phyloP scores from a whole-genome alignment of 2,113 vertebrate genomes.

The Saccopteryx leptura region DNA sequence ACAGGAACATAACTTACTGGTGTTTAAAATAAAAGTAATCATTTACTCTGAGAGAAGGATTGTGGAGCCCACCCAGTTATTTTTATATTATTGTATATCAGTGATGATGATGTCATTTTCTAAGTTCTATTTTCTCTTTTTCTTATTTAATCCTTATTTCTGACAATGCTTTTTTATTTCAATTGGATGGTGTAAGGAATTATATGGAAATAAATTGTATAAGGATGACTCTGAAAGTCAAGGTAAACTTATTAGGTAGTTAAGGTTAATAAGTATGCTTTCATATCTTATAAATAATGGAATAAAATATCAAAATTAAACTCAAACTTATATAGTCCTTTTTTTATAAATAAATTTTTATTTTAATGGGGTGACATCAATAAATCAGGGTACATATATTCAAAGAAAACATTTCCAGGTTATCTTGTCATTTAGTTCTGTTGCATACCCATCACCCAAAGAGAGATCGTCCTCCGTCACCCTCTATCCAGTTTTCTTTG shows the following conservation, averaged over 20 bases:
- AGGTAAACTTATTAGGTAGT: background rate
- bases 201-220: background rate
- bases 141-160: background rate
- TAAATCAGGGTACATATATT: too few relatives aligned
- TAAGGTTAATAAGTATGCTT: background rate
- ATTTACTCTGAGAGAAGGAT: background rate
- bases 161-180: background rate
- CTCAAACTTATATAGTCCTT: background rate
- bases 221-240: background rate
- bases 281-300: background rate
- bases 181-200: background rate
- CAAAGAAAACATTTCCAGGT: too few relatives aligned
- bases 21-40: background rate
- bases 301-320: constrained; percentile 24
- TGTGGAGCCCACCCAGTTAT: background rate
- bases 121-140: background rate
- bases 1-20: background rate
- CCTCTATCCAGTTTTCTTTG: too few relatives aligned
- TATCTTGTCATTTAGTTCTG: too few relatives aligned
- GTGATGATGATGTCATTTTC: background rate
- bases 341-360: too few relatives aligned
- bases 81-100: background rate
- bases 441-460: too few relatives aligned
- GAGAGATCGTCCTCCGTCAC: too few relatives aligned
- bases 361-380: too few relatives aligned